phyloP scores from a whole-genome alignment of 2,797 vertebrate species.

The Moxostoma hubbsi region DNA sequence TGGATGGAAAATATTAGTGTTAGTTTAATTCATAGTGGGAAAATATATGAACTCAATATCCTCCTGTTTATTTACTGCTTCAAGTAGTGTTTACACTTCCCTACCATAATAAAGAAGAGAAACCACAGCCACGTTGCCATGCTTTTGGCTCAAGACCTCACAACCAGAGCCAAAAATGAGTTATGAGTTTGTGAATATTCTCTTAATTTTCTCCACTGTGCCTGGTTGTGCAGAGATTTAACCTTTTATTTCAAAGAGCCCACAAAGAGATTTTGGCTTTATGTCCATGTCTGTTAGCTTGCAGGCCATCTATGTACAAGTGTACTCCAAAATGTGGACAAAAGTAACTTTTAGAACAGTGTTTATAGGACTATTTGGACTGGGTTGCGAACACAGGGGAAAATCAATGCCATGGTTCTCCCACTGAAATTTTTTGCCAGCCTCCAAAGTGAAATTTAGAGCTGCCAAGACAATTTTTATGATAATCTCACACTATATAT shows the following conservation, averaged over 20 bases:
- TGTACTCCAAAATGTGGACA: no score
- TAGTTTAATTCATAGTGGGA: constrained; percentile 37
- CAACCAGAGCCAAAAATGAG: constrained; percentile 28
- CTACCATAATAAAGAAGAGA: constrained; percentile 23
- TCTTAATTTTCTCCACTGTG: constrained; percentile 33
- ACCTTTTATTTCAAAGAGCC: background rate
- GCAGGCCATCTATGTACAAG: no score
- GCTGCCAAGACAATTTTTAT: no score
- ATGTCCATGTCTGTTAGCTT: no score
- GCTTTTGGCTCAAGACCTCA: background rate
- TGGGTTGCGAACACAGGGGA: no score
- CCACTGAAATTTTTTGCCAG: no score
- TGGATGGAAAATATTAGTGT: constrained; percentile 37
- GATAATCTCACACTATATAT: no score
- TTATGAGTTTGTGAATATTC: constrained; percentile 26
- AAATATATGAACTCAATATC: constrained; percentile 38
- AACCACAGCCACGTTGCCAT: constrained; percentile 27
- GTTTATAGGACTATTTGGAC: no score
- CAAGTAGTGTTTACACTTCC: constrained; percentile 35
- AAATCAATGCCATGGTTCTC: no score
- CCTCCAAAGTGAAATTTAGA: no score
- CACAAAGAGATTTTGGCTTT: no score
- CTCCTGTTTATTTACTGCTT: constrained; percentile 41
- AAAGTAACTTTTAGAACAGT: no score
- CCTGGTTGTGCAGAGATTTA: background rate